Evolutionary conservation across 2,888 invertebrate species (phyloP), one percentile per base, ranked within the genome.

Genomic region (Pachydiplax longipennis): DNA sequence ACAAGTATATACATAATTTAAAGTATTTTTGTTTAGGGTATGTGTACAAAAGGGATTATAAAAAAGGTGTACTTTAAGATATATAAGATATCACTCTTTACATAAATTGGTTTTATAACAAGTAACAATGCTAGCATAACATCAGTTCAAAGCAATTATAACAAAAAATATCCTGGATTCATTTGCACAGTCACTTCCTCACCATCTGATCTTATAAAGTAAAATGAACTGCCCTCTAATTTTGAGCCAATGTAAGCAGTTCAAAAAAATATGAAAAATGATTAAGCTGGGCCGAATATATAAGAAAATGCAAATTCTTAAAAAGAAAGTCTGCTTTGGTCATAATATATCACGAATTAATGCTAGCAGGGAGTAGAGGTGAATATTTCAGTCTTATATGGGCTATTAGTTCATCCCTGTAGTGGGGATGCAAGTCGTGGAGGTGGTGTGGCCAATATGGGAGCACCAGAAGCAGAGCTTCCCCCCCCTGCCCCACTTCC

Each of bases 381-480:
- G 22, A 25, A 10, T 87, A 22, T 82, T 82, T 87, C 35, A 80
- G 25, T 90, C 44, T 65, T 58, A 40, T n/a, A 22, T n/a, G n/a
- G n/a, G n/a, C n/a, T n/a, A n/a, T n/a, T n/a, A n/a, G 25, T 48
- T 91, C 91, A 92, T 80, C 92, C 91, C 92, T 95, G 95, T 92
- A 95, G 94, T 40, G 95, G 95, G 31, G 95, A 96, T 81, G 95
- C 95, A 91, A 95, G 93, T 91, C 95, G 93, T 13, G 94, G 94
- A 22, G 93, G 92, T 4, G 87, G 87, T 0, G 87, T 87, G 37
- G 87, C 87, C 40, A 87, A 65, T 58, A 87, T 87, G 12, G 87
- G 35, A 6, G 58, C 87, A 10, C 87, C 83, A 35, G 83, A 83
- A 35, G 53, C 37, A 22, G 87, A 87, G 87, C 25, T 22, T 2